Percentiles rank a stretch among this genome's conserved stretches.
phyloP scores from a whole-genome alignment of 1,140 invertebrate species.

The Drosophila santomea region DNA sequence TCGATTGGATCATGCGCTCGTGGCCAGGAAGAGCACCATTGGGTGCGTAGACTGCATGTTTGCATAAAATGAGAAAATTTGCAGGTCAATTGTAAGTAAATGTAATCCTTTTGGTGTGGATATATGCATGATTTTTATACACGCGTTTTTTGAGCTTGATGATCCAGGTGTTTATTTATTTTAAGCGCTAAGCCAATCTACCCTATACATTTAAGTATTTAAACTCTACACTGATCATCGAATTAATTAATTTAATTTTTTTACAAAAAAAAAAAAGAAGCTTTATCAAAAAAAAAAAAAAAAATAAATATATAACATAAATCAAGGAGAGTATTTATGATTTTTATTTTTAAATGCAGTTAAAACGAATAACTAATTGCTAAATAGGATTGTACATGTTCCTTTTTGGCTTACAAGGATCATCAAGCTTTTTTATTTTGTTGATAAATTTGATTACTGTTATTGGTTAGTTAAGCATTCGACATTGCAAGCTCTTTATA shows the following conservation, averaged over 20 bases:
- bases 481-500: slow-evolving; percentile 52
- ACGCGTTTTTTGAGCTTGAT: slow-evolving; percentile 51
- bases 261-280: too few species aligned
- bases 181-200: not conserved
- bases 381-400: not conserved
- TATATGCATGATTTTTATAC: slow-evolving; percentile 16
- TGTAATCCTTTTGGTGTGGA: not conserved
- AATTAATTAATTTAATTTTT: too few species aligned
- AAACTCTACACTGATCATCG: too few species aligned
- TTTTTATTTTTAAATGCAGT: too few species aligned
- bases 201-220: too few species aligned
- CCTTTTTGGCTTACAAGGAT: slow-evolving; percentile 12
- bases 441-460: slow-evolving; percentile 31
- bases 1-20: slow-evolving; percentile 89
- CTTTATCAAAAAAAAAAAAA: too few species aligned
- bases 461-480: slow-evolving; percentile 66
- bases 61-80: slow-evolving; percentile 36
- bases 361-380: too few species aligned
- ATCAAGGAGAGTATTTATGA: too few species aligned
- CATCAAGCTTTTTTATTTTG: slow-evolving; percentile 48
- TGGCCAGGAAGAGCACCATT: slow-evolving; percentile 88
- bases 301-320: too few species aligned
- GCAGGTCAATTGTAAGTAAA: not conserved
- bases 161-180: slow-evolving; percentile 29
- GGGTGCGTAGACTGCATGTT: slow-evolving; percentile 84